A percentile compares a stretch with the other conserved stretches of the same genome.
Conservation (phyloP, 2,797 vertebrate species). For the Morelia viridis region DNA sequence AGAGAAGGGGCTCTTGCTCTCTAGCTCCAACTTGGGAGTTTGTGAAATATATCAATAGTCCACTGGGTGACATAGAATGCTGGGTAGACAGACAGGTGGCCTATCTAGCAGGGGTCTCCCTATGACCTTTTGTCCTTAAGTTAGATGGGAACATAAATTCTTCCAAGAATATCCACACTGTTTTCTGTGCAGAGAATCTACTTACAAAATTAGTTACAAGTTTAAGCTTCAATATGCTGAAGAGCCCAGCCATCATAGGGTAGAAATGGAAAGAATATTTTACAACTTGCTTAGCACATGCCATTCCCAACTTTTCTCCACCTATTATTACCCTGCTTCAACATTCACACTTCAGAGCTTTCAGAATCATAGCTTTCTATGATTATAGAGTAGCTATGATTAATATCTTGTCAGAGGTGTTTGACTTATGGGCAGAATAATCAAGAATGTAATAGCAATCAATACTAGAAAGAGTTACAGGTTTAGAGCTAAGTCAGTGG, state of each 20-base stretch:
- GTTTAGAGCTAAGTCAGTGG: not conserved
- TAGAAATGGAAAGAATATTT: not conserved
- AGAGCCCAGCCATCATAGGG: not conserved
- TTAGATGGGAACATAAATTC: conserved; percentile 3
- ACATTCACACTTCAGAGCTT: not conserved
- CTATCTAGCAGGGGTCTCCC: not conserved
- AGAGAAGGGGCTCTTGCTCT: not conserved
- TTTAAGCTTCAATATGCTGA: not conserved
- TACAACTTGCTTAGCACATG: not conserved
- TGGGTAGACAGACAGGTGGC: not conserved
- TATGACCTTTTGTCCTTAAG: conserved; percentile 14
- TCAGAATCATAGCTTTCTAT: not conserved
- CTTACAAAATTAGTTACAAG: not conserved
- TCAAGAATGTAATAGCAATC: not conserved
- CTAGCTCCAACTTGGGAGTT: not conserved
- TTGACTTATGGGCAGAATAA: not conserved
- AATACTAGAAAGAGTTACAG: not conserved
- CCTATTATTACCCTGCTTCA: not conserved
- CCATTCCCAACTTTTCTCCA: not conserved
- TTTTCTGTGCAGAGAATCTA: not conserved
- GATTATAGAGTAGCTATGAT: not conserved
- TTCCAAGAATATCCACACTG: not conserved
- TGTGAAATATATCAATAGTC: not conserved
- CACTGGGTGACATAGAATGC: not conserved
- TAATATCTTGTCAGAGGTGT: not conserved